Percentiles rank a stretch among this genome's conserved stretches.
These are phyloP conservation scores for Nautilus pompilius DNA, from an alignment of 1,140 invertebrate genomes.

Conservation along the genomic window DNA sequence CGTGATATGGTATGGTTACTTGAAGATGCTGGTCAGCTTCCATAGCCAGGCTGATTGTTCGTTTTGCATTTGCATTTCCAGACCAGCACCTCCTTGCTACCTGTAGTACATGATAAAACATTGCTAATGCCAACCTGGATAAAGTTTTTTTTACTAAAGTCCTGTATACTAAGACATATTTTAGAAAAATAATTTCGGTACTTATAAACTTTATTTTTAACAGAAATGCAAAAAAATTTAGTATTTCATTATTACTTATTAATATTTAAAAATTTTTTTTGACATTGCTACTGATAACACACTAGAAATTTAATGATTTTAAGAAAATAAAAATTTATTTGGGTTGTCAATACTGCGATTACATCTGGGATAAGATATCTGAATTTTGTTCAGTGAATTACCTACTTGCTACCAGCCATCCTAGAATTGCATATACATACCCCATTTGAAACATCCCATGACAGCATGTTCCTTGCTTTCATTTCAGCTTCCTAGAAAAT, in stretches of 20 bases:
- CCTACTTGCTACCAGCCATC: background rate
- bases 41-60: slow-evolving; percentile 60
- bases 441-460: slow-evolving; percentile 71
- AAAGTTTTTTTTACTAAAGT: background rate
- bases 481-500: slow-evolving; percentile 55
- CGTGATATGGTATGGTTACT: slow-evolving; percentile 59
- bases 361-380: background rate
- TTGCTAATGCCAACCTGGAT: background rate
- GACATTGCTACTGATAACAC: background rate
- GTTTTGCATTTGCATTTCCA: slow-evolving; percentile 59
- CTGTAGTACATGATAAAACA: slow-evolving; percentile 19
- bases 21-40: slow-evolving; percentile 54
- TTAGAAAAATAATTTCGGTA: background rate
- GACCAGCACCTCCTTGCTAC: slow-evolving; percentile 55
- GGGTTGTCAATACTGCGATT: background rate
- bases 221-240: background rate
- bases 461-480: slow-evolving; percentile 59
- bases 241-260: background rate
- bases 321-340: background rate
- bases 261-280: background rate
- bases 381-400: background rate
- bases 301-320: background rate
- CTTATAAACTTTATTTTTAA: background rate
- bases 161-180: background rate
- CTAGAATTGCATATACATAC: slow-evolving; percentile 50